Percentiles rank a stretch among this genome's conserved stretches.
Evolutionary conservation across 1,140 invertebrate species (phyloP).

Genomic region (Saxidomus purpurata): DNA sequence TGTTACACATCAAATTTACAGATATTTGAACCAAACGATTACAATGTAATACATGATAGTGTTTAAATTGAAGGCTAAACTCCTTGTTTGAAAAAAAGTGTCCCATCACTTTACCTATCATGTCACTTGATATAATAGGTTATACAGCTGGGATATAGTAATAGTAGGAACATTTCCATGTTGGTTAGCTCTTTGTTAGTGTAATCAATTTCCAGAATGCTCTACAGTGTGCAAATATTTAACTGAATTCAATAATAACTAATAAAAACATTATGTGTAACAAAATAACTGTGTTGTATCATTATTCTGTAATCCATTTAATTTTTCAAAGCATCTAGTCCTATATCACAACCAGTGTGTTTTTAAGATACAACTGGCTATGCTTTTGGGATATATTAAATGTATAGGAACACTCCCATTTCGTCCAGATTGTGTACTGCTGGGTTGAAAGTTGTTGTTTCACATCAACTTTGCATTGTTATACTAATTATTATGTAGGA

Average conservation of each 20-base stretch:
- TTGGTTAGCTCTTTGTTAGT: neutral
- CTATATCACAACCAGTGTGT: constrained; percentile 11
- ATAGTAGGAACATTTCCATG: constrained; percentile 12
- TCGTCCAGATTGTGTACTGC: neutral
- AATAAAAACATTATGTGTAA: no score
- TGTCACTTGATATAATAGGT: neutral
- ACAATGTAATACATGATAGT: no score
- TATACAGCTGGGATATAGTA: constrained; percentile 20
- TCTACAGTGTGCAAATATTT: constrained; percentile 10
- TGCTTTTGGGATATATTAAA: constrained; percentile 13
- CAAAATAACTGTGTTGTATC: no score
- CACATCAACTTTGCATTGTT: no score
- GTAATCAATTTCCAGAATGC: constrained; percentile 43
- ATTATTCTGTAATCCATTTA: no score
- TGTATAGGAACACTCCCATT: neutral
- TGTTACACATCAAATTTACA: constrained; percentile 9
- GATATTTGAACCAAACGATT: no score
- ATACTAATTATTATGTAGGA: no score
- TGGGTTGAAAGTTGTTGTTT: no score
- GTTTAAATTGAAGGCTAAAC: no score
- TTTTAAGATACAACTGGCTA: neutral
- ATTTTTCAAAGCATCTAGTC: no score
- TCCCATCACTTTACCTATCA: neutral
- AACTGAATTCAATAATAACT: no score
- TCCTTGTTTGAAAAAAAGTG: neutral